Evolutionary conservation across 2,797 vertebrate species (phyloP).

Genomic region (Gephyroberyx darwinii): DNA sequence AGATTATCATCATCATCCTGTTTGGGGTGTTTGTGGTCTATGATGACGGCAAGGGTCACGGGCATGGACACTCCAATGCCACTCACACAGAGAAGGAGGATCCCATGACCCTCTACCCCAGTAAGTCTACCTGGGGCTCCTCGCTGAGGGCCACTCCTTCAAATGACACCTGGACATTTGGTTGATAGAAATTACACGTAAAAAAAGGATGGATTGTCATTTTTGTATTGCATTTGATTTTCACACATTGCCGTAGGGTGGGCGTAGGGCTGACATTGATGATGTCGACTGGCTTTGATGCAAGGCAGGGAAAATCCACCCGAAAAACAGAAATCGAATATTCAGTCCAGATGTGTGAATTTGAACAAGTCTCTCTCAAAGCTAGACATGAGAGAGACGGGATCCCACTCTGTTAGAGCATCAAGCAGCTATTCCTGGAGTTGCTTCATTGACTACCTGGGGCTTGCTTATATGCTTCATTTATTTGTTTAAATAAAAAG

Average conservation of each 20-base stretch:
- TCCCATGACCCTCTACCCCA: slow-evolving; percentile 82
- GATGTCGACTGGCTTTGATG: too few species aligned
- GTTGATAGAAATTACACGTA: neutral
- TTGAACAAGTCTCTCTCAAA: neutral
- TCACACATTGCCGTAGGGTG: neutral
- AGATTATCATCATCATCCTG: slow-evolving; percentile 87
- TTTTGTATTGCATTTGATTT: neutral
- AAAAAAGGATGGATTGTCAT: too few species aligned
- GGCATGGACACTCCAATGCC: slow-evolving; percentile 27
- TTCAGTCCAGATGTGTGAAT: neutral
- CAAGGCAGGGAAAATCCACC: too few species aligned
- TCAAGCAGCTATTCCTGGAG: neutral
- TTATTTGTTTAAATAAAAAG: too few species aligned
- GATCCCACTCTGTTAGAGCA: neutral
- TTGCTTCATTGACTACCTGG: neutral
- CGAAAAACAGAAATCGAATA: neutral
- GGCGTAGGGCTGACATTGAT: too few species aligned
- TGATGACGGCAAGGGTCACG: slow-evolving; percentile 64
- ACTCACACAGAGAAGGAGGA: neutral
- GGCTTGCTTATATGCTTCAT: too few species aligned
- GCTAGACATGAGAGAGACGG: neutral
- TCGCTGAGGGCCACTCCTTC: slow-evolving; percentile 14
- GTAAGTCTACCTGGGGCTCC: slow-evolving; percentile 83
- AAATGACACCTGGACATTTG: neutral
- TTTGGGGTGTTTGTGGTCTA: slow-evolving; percentile 88